Conservation (phyloP, 2,888 invertebrate genomes). For the Molorchus minor region DNA sequence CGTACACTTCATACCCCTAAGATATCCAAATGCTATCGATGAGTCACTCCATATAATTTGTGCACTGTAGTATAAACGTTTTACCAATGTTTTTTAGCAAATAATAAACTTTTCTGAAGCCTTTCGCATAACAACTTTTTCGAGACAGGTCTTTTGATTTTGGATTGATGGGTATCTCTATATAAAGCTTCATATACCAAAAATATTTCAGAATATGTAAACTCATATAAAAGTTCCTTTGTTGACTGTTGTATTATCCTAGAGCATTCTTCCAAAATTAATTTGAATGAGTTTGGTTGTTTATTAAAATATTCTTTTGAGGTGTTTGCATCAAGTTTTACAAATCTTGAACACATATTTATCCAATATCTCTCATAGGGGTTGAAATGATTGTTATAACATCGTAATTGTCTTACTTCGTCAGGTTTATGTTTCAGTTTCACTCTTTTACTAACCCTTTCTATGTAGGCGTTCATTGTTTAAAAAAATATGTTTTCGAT, state of each 20-base stretch:
- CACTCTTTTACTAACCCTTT: conserved; percentile 5
- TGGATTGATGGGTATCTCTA: conserved; percentile 29
- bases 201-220: conserved; percentile 48
- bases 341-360: conserved; percentile 42
- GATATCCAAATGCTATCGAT: too few species aligned
- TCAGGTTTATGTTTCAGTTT: conserved; percentile 5
- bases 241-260: conserved; percentile 53
- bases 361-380: conserved; percentile 56
- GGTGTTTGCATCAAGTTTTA: conserved; percentile 38
- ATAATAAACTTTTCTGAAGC: too few species aligned
- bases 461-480: conserved; percentile 22
- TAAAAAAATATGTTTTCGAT: conserved; percentile 18
- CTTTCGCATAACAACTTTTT: too few species aligned
- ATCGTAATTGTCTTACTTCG: neutral
- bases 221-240: conserved; percentile 52
- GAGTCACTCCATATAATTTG: too few species aligned
- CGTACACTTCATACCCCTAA: too few species aligned
- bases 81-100: too few species aligned
- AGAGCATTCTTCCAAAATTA: conserved; percentile 54
- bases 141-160: too few species aligned
- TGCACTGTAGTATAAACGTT: too few species aligned
- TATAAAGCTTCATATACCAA: conserved; percentile 44
- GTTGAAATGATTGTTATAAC: conserved; percentile 48
- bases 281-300: conserved; percentile 50
- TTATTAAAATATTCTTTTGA: conserved; percentile 45